Evolutionary conservation across 2,888 invertebrate species (phyloP).

Genomic region (Folsomia candida): DNA sequence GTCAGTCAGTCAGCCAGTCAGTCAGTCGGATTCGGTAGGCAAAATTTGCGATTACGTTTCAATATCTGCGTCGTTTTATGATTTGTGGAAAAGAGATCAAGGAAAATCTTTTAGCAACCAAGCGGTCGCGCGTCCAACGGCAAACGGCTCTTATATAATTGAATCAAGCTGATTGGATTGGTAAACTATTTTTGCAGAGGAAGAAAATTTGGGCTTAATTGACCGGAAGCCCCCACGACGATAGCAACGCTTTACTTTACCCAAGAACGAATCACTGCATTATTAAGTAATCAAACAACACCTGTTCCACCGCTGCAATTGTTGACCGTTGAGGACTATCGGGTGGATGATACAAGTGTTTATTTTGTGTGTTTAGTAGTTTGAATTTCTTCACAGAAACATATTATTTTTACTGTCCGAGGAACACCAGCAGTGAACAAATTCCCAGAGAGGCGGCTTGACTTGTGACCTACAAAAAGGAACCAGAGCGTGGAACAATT

Average conservation of each 20-base stretch:
- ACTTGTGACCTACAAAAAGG: conserved; percentile 7
- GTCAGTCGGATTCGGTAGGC: not conserved
- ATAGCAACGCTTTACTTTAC: not conserved
- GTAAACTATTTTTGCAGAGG: no score
- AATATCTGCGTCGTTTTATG: not conserved
- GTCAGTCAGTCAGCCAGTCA: no score
- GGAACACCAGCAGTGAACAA: no score
- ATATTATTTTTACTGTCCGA: not conserved
- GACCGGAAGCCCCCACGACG: not conserved
- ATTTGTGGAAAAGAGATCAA: conserved; percentile 3
- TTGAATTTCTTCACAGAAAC: not conserved
- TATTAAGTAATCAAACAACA: not conserved
- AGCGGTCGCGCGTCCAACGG: no score
- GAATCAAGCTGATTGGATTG: not conserved
- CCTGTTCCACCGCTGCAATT: not conserved
- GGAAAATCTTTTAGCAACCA: not conserved
- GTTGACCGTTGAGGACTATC: not conserved
- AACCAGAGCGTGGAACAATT: conserved; percentile 16
- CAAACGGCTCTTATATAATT: not conserved
- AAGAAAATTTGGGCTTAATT: not conserved
- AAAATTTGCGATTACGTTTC: not conserved
- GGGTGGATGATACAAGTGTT: not conserved
- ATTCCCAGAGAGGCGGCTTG: not conserved
- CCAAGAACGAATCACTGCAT: not conserved
- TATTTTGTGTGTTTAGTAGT: not conserved